Evolutionary conservation across 1,140 invertebrate species (phyloP).

Genomic region (Cotesia typhae): DNA sequence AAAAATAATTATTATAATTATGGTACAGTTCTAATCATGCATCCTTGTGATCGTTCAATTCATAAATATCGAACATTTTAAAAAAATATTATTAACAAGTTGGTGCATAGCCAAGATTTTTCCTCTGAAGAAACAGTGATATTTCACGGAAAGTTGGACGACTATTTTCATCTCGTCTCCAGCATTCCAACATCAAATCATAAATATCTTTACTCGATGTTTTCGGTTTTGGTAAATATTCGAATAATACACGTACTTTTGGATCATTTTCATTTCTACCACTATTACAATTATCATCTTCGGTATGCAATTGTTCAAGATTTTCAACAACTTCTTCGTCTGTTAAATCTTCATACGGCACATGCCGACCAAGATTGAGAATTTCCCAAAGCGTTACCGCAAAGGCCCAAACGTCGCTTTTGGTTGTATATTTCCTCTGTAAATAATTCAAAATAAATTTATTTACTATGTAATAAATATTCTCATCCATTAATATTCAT

Average conservation of each 20-base stretch:
- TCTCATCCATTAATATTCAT: not conserved
- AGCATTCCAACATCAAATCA: conserved; percentile 90
- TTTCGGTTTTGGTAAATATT: conserved; percentile 73
- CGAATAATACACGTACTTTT: conserved; percentile 58
- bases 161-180: conserved; percentile 80
- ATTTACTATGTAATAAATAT: not conserved
- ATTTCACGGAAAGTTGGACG: conserved; percentile 88
- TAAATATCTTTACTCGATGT: conserved; percentile 85
- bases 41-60: conserved; percentile 23
- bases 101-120: conserved; percentile 79
- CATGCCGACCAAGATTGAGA: conserved; percentile 72
- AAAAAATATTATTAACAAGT: conserved; percentile 63
- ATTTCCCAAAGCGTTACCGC: conserved; percentile 82
- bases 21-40: conserved; percentile 16
- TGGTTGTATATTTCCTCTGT: conserved; percentile 76
- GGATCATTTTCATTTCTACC: conserved; percentile 7
- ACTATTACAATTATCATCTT: conserved; percentile 43
- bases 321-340: conserved; percentile 79
- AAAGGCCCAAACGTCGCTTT: conserved; percentile 82
- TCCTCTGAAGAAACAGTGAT: conserved; percentile 85
- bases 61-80: conserved; percentile 14
- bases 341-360: conserved; percentile 76
- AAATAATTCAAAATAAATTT: conserved; percentile 40
- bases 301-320: conserved; percentile 70
- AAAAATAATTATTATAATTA: conserved; percentile 1